Conservation (phyloP, 2,888 invertebrate species). For the Metellina segmentata region DNA sequence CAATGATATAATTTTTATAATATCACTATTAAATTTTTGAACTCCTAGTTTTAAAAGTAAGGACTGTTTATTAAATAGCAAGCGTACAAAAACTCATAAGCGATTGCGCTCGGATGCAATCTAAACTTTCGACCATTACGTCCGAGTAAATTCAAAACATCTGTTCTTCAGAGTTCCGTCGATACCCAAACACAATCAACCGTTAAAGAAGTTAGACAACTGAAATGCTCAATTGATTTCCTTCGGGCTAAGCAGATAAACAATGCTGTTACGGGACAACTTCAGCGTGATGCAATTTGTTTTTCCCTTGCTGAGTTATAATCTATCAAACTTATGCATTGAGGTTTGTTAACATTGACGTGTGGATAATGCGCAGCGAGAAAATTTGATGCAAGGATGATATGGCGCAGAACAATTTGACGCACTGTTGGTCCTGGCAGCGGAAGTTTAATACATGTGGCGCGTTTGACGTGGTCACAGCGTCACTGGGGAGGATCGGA, state of each 20-base stretch:
- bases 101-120: too few species aligned
- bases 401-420: conserved; percentile 35
- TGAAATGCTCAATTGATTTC: conserved; percentile 17
- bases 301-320: conserved; percentile 11
- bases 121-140: background rate
- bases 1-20: too few species aligned
- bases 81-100: too few species aligned
- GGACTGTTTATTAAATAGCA: too few species aligned
- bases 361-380: conserved; percentile 28
- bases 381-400: conserved; percentile 42
- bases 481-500: conserved; percentile 20
- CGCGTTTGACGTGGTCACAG: conserved; percentile 2
- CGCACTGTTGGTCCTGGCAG: conserved; percentile 18
- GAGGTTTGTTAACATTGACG: conserved; percentile 57
- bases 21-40: too few species aligned
- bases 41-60: too few species aligned
- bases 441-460: conserved; percentile 41
- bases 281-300: conserved; percentile 17
- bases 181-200: background rate
- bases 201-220: background rate
- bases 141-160: background rate
- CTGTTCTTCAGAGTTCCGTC: background rate
- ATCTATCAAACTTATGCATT: conserved; percentile 48
- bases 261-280: background rate
- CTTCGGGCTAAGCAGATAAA: background rate